Conservation (phyloP, 2,797 vertebrate genomes). For the Sebastes taczanowskii region DNA sequence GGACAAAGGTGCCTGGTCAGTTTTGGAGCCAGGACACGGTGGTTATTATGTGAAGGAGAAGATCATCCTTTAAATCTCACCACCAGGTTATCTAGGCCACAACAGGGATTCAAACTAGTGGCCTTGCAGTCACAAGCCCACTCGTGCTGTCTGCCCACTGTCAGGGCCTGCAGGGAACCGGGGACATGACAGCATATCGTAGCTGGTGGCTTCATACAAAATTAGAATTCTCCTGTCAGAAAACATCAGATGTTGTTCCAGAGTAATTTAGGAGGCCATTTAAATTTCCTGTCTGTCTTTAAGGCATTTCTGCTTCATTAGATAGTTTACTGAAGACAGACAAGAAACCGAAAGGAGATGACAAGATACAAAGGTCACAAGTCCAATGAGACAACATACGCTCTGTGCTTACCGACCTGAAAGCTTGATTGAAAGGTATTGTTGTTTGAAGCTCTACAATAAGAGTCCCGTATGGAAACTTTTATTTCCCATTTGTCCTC, state of each 20-base stretch:
- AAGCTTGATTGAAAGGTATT: neutral
- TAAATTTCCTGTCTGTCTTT: conserved; percentile 23
- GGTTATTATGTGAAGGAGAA: neutral
- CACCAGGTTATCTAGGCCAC: neutral
- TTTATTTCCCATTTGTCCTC: neutral
- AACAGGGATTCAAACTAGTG: neutral
- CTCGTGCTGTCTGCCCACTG: neutral
- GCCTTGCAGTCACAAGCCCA: neutral
- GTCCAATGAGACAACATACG: neutral
- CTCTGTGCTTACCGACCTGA: neutral
- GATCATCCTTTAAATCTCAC: neutral
- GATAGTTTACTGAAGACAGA: neutral
- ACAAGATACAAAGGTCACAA: neutral
- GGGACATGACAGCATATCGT: neutral
- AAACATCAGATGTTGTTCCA: conserved; percentile 26
- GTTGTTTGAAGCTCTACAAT: neutral
- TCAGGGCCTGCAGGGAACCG: neutral
- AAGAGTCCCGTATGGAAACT: neutral
- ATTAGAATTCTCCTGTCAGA: conserved; percentile 40
- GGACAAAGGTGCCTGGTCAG: neutral
- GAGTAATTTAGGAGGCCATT: conserved; percentile 7
- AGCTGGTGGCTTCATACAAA: conserved; percentile 26
- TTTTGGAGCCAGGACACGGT: neutral
- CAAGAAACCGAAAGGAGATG: neutral
- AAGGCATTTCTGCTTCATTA: conserved; percentile 55